These are phyloP conservation scores for Glyptemys insculpta DNA, from an alignment of 2,797 vertebrate species.

Conservation along the genomic window DNA sequence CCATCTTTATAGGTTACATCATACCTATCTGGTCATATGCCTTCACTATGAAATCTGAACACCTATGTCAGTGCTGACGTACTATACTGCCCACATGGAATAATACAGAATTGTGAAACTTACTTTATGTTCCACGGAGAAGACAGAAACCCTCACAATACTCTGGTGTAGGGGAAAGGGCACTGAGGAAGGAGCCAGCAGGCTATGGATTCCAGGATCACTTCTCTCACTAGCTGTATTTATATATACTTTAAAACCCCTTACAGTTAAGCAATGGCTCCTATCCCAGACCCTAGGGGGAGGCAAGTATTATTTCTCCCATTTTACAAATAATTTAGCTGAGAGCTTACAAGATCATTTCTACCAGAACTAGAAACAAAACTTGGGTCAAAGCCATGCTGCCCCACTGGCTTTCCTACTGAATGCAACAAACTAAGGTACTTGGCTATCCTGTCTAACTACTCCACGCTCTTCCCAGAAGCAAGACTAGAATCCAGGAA, in stretches of 20 bases:
- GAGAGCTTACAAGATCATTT: neutral
- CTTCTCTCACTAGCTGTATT: neutral
- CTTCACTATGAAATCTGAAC: neutral
- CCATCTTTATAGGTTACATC: neutral
- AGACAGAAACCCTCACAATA: neutral
- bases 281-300: neutral
- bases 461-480: neutral
- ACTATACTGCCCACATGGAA: neutral
- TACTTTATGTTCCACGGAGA: neutral
- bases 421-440: neutral
- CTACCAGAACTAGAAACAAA: neutral
- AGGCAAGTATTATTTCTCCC: neutral
- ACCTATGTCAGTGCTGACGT: neutral
- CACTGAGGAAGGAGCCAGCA: neutral
- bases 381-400: neutral
- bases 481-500: neutral
- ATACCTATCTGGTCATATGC: neutral
- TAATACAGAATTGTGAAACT: neutral
- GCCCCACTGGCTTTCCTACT: neutral
- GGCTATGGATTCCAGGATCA: neutral
- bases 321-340: neutral
- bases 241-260: neutral
- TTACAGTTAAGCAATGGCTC: neutral
- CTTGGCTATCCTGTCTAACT: neutral
- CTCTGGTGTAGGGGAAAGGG: fast-evolving